Evolutionary conservation across 2,888 invertebrate genomes (phyloP), one percentile per base, ranked within the genome.

Genomic region (Synergus umbraculus): DNA sequence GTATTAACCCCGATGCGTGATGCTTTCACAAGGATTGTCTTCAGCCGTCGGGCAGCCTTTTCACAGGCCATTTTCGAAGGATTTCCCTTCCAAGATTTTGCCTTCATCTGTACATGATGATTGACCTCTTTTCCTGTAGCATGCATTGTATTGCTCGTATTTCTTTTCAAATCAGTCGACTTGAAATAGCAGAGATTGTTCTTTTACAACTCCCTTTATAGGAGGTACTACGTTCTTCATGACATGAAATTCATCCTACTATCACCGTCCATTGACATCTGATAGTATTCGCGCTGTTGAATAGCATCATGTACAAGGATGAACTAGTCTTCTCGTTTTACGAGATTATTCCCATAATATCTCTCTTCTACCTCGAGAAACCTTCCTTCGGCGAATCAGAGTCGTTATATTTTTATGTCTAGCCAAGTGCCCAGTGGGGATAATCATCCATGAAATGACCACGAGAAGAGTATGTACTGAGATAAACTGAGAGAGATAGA

Each of bases 21-120:
- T 76, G 92, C 92, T 83, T 89, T 91, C 78, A 89, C 85, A 44
- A 92, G 86, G 41, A 90, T 89, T 80, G 90, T 88, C 83, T 87
- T 88, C 12, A 92, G 87, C 37, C 90, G 87, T 76, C 88, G 87
- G 79, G 90, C 86, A 49, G 92, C 92, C 82, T 91, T 92, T 81
- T 92, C 92, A 86, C 91, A 92, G 12, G 88, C 90, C 89, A 91
- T 88, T 85, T 91, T 92, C 79, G 90, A 82, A n/a, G 91, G 87
- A 81, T 88, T 86, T 82, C 86, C 88, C 81, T 87, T 87, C 78
- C 89, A 86, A 73, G 89, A 87, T 80, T 87, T 88, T 82, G 89
- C 87, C 82, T 89, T 90, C 81, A 88, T 86, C 81, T 89, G 89
- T 82, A 89, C 89, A 85, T 91, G 90, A 86, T 91, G 84, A 76